Evolutionary conservation across 2,888 invertebrate genomes (phyloP).

Genomic region (Volucella inanis): DNA sequence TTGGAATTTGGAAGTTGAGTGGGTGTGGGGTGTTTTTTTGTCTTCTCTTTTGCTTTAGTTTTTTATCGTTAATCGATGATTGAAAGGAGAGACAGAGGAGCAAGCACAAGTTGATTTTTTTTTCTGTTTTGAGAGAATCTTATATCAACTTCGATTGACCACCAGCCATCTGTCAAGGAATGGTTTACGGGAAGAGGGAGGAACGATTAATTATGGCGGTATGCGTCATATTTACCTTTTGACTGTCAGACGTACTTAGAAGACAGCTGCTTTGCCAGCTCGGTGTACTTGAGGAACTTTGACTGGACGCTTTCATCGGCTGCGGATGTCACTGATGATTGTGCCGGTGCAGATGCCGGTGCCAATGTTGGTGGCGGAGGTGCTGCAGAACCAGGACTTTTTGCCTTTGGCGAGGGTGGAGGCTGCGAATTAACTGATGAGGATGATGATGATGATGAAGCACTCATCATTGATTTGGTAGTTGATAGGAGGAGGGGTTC

Average conservation of each 20-base stretch:
- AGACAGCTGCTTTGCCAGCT: conserved; percentile 98
- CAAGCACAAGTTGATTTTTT: conserved; percentile 10
- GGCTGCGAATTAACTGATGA: conserved; percentile 78
- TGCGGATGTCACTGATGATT: conserved; percentile 84
- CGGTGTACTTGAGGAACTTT: conserved; percentile 99
- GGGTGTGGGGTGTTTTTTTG: conserved; percentile 52
- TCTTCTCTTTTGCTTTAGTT: conserved; percentile 19
- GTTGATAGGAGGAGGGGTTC: conserved; percentile 82
- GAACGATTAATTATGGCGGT: conserved; percentile 59
- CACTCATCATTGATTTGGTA: conserved; percentile 40
- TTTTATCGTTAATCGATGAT: conserved; percentile 68
- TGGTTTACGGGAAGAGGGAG: neutral
- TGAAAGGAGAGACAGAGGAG: conserved; percentile 26
- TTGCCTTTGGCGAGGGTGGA: conserved; percentile 77
- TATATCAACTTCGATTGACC: conserved; percentile 4
- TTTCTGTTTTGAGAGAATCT: neutral
- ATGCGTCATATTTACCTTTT: conserved; percentile 74
- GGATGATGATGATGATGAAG: conserved; percentile 51
- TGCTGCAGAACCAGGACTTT: conserved; percentile 66
- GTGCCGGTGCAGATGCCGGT: conserved; percentile 40
- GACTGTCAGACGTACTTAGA: conserved; percentile 94
- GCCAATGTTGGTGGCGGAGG: conserved; percentile 67
- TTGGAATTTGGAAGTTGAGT: conserved; percentile 9
- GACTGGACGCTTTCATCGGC: conserved; percentile 97
- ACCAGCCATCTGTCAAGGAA: conserved; percentile 43